These are phyloP conservation scores for Bettongia penicillata DNA, from an alignment of 2,113 vertebrate species.

Conservation along the genomic window DNA sequence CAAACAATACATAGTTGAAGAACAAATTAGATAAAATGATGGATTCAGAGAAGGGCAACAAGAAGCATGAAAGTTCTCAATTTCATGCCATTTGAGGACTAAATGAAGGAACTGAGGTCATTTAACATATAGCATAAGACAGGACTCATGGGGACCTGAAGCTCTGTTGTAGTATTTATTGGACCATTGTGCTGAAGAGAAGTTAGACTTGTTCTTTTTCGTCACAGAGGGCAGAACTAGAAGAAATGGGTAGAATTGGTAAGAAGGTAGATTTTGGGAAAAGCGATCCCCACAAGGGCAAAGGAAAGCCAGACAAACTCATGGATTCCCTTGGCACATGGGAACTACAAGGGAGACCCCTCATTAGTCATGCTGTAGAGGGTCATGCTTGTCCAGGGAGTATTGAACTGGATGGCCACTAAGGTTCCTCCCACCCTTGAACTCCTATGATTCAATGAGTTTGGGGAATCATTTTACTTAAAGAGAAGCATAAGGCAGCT, in stretches of 20 bases:
- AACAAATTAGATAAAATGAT: neutral
- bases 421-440: neutral
- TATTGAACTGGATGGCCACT: neutral
- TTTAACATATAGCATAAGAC: neutral
- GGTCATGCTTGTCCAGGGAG: neutral
- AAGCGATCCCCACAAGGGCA: neutral
- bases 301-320: neutral
- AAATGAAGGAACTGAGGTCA: neutral
- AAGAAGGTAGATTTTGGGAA: neutral
- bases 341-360: neutral
- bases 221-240: neutral
- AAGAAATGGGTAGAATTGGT: neutral
- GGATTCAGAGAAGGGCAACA: neutral
- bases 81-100: neutral
- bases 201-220: neutral
- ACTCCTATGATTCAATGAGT: neutral
- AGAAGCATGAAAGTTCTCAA: neutral
- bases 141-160: neutral
- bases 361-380: neutral
- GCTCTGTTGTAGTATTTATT: neutral
- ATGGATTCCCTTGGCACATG: neutral
- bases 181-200: neutral
- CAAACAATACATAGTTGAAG: neutral
- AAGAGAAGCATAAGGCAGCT: neutral
- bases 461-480: neutral